Evolutionary conservation across 2,113 vertebrate genomes (phyloP).

Genomic region (Odocoileus virginianus): DNA sequence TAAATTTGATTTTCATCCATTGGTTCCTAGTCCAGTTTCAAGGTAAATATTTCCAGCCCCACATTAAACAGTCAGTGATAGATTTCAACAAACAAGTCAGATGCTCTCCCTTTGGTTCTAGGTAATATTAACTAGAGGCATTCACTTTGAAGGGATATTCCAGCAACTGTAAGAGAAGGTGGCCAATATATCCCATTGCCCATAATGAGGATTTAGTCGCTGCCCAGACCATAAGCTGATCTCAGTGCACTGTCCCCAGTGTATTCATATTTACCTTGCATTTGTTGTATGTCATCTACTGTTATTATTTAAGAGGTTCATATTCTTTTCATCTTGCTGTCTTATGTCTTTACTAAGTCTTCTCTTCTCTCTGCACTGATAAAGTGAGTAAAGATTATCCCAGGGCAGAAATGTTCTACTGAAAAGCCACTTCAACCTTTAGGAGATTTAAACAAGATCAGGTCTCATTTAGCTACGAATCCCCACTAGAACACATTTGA

Average conservation of each 20-base stretch:
- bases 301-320: not conserved
- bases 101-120: not conserved
- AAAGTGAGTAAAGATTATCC: not conserved
- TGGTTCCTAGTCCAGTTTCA: not conserved
- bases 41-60: not conserved
- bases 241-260: not conserved
- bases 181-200: not conserved
- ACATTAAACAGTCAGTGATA: not conserved
- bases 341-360: not conserved
- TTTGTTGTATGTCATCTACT: not conserved
- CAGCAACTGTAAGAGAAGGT: not conserved
- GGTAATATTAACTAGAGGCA: not conserved
- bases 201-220: not conserved
- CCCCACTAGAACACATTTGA: not conserved
- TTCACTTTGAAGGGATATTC: not conserved
- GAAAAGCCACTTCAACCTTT: not conserved
- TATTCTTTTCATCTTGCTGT: not conserved
- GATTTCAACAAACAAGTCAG: not conserved
- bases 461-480: not conserved
- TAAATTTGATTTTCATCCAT: not conserved
- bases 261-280: not conserved
- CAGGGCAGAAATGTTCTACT: not conserved
- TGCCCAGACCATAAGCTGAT: not conserved
- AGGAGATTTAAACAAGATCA: not conserved
- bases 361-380: not conserved